Evolutionary conservation across 2,797 vertebrate species (phyloP).

Genomic region (Chelidonichthys spinosus): DNA sequence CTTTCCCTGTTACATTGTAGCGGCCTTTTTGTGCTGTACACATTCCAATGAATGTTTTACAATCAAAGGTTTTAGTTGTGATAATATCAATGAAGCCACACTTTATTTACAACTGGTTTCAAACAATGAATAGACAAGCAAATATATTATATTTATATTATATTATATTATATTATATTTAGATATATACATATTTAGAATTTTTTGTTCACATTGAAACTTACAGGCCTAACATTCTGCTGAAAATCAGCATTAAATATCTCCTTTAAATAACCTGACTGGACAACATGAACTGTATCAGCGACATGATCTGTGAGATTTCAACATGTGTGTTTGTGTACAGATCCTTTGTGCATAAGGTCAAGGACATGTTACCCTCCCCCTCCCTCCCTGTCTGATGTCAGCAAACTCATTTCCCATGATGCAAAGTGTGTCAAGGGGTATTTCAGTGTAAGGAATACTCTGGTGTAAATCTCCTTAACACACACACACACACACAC

Average conservation of each 20-base stretch:
- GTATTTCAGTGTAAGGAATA: conserved; percentile 63
- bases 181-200: neutral
- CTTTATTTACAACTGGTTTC: neutral
- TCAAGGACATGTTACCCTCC: conserved; percentile 48
- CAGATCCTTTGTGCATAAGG: neutral
- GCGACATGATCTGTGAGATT: no score
- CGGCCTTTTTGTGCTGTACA: neutral
- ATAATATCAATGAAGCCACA: no score
- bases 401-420: conserved; percentile 51
- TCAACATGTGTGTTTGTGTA: neutral
- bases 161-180: no score
- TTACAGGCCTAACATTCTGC: neutral
- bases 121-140: neutral
- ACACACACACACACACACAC: conserved; percentile 21
- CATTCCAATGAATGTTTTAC: neutral
- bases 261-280: neutral
- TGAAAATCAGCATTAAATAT: neutral
- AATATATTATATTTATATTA: neutral
- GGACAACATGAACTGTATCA: neutral
- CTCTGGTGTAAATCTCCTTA: conserved; percentile 70
- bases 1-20: neutral
- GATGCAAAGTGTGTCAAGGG: conserved; percentile 53
- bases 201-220: neutral
- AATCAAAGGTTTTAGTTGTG: no score
- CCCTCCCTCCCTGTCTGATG: conserved; percentile 17